Percentiles rank a stretch among this genome's conserved stretches.
Evolutionary conservation across 2,888 invertebrate species (phyloP).

Genomic region (Andrena minutula): DNA sequence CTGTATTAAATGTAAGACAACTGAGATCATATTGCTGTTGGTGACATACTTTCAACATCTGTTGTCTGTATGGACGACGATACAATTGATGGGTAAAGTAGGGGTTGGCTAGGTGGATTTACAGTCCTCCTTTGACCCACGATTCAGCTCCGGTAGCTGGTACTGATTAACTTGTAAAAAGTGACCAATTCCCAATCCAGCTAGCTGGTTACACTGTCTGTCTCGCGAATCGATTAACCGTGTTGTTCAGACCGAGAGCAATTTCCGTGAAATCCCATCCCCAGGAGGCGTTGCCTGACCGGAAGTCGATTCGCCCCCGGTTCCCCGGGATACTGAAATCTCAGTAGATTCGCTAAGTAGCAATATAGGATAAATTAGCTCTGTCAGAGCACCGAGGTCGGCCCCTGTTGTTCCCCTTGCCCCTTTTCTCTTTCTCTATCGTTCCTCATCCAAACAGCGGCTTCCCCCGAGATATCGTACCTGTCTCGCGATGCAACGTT

Average conservation of each 20-base stretch:
- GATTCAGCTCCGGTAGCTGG: background rate
- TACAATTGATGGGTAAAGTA: background rate
- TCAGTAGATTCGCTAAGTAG: slow-evolving; percentile 66
- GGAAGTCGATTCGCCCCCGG: slow-evolving; percentile 62
- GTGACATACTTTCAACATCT: background rate
- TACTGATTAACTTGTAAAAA: slow-evolving; percentile 30
- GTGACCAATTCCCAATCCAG: slow-evolving; percentile 19
- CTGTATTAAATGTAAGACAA: no score
- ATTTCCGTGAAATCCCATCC: slow-evolving; percentile 65
- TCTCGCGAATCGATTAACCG: slow-evolving; percentile 61
- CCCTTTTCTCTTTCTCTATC: slow-evolving; percentile 49
- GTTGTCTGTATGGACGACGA: background rate
- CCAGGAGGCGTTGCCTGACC: slow-evolving; percentile 63
- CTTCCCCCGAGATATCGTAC: slow-evolving; percentile 71
- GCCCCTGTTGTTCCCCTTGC: slow-evolving; percentile 51
- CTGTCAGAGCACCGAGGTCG: slow-evolving; percentile 64
- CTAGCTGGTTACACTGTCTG: slow-evolving; percentile 29
- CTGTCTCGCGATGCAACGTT: slow-evolving; percentile 69
- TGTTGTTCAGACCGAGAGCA: slow-evolving; percentile 62
- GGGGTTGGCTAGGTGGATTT: background rate
- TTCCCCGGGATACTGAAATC: slow-evolving; percentile 61
- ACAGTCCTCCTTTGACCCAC: background rate
- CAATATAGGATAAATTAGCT: slow-evolving; percentile 74
- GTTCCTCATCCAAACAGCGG: slow-evolving; percentile 62
- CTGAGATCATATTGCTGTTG: background rate